Conservation (phyloP, 2,888 invertebrate genomes). For the Noctua comes region DNA sequence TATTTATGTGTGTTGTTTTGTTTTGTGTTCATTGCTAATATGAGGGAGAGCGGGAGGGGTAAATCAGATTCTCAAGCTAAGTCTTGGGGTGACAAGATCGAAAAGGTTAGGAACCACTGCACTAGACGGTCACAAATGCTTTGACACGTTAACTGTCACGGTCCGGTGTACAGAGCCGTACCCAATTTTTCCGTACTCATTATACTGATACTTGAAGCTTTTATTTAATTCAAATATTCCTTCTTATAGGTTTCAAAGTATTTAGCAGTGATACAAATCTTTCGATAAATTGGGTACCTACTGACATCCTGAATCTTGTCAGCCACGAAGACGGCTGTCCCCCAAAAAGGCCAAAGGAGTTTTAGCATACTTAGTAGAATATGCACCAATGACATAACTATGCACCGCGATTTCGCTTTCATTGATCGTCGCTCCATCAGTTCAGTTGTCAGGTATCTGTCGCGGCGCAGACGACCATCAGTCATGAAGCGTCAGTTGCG, state of each 20-base stretch:
- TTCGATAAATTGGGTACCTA: not conserved
- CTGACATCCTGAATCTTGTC: not conserved
- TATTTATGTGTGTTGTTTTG: too few relatives aligned
- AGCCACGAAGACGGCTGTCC: not conserved
- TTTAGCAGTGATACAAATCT: not conserved
- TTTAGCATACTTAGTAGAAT: constrained; percentile 12
- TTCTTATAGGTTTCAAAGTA: not conserved
- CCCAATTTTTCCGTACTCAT: not conserved
- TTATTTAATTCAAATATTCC: not conserved
- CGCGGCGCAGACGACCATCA: constrained; percentile 52
- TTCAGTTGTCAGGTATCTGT: constrained; percentile 62
- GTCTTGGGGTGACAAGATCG: too few relatives aligned
- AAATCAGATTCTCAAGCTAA: too few relatives aligned
- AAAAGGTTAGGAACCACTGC: too few relatives aligned
- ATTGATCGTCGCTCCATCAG: constrained; percentile 67
- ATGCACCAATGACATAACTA: constrained; percentile 20
- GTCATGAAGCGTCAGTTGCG: constrained; percentile 57
- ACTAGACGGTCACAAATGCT: not conserved
- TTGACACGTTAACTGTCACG: not conserved
- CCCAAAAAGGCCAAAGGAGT: constrained; percentile 14
- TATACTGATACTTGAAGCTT: not conserved
- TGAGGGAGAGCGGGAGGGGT: too few relatives aligned
- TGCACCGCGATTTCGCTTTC: constrained; percentile 61
- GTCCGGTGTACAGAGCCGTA: not conserved
- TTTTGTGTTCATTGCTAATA: too few relatives aligned